Evolutionary conservation across 2,113 vertebrate genomes (phyloP).

Genomic region (human): DNA sequence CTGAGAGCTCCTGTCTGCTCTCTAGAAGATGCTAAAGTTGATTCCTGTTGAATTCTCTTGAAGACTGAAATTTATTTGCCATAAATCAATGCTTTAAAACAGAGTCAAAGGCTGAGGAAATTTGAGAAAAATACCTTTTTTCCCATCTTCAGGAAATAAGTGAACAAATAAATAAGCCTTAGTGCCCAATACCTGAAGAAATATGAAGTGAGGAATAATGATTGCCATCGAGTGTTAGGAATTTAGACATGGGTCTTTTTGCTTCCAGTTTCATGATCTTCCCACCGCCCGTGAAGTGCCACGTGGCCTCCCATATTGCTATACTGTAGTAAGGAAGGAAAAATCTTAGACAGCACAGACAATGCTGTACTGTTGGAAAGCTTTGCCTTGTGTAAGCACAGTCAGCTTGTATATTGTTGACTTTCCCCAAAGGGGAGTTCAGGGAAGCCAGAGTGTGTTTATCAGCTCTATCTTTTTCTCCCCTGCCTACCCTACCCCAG

Average conservation of each 20-base stretch:
- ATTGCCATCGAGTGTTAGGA: not conserved
- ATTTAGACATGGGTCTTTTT: not conserved
- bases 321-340: not conserved
- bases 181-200: not conserved
- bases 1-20: not conserved
- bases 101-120: not conserved
- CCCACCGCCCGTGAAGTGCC: not conserved
- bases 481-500: not conserved
- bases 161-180: not conserved
- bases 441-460: conserved; percentile 45
- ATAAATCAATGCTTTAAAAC: not conserved
- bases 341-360: not conserved
- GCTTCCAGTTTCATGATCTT: not conserved
- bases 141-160: not conserved
- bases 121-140: not conserved
- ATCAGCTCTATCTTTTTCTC: conserved; percentile 64
- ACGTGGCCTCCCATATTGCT: not conserved
- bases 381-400: not conserved
- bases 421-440: not conserved
- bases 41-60: not conserved
- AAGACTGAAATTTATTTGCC: not conserved
- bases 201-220: not conserved
- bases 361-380: not conserved
- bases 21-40: not conserved
- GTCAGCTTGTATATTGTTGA: not conserved